Percentiles rank a stretch among this genome's conserved stretches.
phyloP scores from a whole-genome alignment of 2,113 vertebrate genomes.

The Pachypanchax playfairii region DNA sequence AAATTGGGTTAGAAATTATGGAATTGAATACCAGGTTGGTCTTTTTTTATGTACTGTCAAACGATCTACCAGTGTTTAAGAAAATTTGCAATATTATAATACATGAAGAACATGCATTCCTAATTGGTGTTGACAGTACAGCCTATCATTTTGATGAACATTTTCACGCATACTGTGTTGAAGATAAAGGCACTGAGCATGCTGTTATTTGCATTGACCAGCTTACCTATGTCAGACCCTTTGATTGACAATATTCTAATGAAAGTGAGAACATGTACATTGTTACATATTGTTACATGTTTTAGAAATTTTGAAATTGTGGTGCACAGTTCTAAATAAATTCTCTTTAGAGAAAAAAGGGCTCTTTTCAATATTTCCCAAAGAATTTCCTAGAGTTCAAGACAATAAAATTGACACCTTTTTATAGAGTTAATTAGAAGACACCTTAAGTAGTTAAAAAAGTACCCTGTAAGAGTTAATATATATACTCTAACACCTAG shows the following conservation, averaged over 20 bases:
- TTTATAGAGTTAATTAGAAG: too few relatives aligned
- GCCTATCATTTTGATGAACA: slow-evolving; percentile 1
- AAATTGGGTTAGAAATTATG: neutral
- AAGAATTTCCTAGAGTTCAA: too few relatives aligned
- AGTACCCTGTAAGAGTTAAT: too few relatives aligned
- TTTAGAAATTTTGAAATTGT: too few relatives aligned
- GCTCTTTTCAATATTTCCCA: too few relatives aligned
- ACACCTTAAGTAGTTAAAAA: too few relatives aligned
- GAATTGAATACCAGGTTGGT: neutral
- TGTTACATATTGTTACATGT: too few relatives aligned
- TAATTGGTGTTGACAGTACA: neutral
- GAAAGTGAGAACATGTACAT: too few relatives aligned
- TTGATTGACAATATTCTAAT: slow-evolving; percentile 1
- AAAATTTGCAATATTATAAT: neutral
- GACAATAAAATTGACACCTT: too few relatives aligned
- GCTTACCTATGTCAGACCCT: neutral
- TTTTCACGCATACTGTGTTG: neutral
- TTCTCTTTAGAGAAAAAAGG: too few relatives aligned
- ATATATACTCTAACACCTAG: too few relatives aligned
- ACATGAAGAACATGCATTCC: neutral
- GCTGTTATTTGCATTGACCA: neutral
- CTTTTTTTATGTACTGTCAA: neutral
- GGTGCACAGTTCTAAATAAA: too few relatives aligned
- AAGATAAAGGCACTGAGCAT: neutral
- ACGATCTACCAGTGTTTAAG: neutral